Evolutionary conservation across 2,797 vertebrate species (phyloP).

Genomic region (Spinibarbus caldwelli): DNA sequence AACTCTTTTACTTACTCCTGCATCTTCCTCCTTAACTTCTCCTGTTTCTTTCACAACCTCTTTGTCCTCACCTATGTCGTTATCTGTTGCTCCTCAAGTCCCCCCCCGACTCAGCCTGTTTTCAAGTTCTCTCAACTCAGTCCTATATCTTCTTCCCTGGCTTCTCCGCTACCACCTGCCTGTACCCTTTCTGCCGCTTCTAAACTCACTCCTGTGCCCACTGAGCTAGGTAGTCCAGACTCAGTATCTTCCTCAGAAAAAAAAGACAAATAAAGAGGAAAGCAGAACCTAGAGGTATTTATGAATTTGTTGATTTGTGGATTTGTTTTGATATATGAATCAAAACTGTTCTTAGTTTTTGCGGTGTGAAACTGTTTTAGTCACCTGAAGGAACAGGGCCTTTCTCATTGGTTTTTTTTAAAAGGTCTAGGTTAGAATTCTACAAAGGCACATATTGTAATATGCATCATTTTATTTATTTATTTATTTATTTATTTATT

Average conservation of each 20-base stretch:
- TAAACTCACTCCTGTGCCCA: not conserved
- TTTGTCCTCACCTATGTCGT: not conserved
- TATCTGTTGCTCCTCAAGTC: not conserved
- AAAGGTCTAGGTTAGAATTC: no score
- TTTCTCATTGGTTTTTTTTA: no score
- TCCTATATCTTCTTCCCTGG: not conserved
- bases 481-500: no score
- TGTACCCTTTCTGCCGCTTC: not conserved
- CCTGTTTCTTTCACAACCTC: not conserved
- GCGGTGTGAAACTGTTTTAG: not conserved
- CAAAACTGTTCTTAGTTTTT: not conserved
- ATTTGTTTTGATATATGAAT: not conserved
- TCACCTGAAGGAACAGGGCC: not conserved
- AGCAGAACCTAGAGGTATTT: not conserved
- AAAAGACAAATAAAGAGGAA: conserved; percentile 2
- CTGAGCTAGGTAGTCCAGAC: not conserved
- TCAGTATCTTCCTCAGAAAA: not conserved
- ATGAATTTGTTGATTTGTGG: not conserved
- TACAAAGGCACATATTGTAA: no score
- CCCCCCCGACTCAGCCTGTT: not conserved
- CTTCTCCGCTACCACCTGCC: not conserved
- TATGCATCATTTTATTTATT: no score
- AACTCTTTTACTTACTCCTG: not conserved
- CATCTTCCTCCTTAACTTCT: not conserved
- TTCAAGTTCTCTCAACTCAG: not conserved